Conservation (phyloP, 2,888 invertebrate genomes). For the Capitulum mitella region DNA sequence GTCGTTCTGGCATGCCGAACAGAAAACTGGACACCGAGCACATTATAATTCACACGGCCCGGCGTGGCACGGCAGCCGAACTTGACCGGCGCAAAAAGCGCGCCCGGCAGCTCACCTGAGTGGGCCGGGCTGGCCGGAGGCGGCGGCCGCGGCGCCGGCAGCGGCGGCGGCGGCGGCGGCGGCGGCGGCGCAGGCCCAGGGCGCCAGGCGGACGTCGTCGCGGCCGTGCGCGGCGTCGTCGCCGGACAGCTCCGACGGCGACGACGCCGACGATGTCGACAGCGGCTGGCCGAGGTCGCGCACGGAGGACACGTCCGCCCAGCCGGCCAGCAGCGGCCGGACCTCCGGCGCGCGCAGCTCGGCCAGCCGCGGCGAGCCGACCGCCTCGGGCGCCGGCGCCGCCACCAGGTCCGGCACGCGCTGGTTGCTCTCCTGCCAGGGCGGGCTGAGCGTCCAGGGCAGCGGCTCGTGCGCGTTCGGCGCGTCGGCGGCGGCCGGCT, state of each 20-base stretch:
- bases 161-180: neutral
- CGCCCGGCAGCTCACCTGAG: neutral
- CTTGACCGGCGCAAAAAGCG: neutral
- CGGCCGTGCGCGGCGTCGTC: neutral
- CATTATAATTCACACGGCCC: neutral
- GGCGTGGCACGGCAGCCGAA: neutral
- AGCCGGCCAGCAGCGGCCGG: neutral
- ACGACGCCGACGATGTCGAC: neutral
- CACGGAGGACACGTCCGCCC: neutral
- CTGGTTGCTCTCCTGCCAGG: constrained; percentile 18
- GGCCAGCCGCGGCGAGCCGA: neutral
- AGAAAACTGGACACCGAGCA: neutral
- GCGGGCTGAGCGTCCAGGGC: neutral
- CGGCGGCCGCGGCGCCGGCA: neutral
- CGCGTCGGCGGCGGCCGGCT: neutral
- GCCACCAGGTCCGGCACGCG: constrained; percentile 17
- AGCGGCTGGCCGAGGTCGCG: neutral
- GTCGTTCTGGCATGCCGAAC: neutral
- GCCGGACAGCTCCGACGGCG: neutral
- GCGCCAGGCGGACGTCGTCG: neutral
- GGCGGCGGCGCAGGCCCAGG: neutral
- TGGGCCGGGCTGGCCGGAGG: neutral
- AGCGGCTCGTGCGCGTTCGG: neutral
- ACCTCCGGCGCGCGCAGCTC: neutral
- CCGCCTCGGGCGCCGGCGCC: neutral